Percentiles rank a stretch among this genome's conserved stretches.
These are phyloP conservation scores for Polyodon spathula DNA, from an alignment of 2,113 vertebrate species.

Conservation along the genomic window DNA sequence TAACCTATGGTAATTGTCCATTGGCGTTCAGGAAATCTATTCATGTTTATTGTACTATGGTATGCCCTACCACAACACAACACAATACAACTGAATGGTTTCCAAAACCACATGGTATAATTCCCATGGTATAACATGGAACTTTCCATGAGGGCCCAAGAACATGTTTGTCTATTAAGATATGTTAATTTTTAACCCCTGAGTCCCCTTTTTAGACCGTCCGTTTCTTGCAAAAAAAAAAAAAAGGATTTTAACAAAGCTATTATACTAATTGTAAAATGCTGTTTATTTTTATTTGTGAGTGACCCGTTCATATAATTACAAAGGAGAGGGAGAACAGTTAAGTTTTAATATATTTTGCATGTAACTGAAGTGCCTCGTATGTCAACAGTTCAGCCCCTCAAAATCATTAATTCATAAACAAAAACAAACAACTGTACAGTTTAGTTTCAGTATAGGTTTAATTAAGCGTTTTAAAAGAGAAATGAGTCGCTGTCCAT, in stretches of 20 bases:
- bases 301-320: neutral
- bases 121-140: constrained; percentile 31
- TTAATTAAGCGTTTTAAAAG: too few species aligned
- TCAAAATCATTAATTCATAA: neutral
- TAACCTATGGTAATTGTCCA: constrained; percentile 24
- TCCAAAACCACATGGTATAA: constrained; percentile 30
- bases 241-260: constrained; percentile 10
- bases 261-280: constrained; percentile 9
- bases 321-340: neutral
- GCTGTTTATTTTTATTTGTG: neutral
- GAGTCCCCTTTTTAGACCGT: constrained; percentile 28
- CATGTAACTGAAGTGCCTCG: neutral
- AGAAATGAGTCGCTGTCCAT: too few species aligned
- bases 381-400: neutral
- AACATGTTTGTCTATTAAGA: constrained; percentile 38
- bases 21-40: constrained; percentile 22
- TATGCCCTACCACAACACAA: constrained; percentile 10
- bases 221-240: constrained; percentile 18
- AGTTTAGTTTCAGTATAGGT: too few species aligned
- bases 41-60: constrained; percentile 18
- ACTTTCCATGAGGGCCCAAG: constrained; percentile 34
- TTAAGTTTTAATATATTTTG: constrained; percentile 1
- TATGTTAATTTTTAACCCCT: constrained; percentile 43
- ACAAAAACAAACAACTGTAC: too few species aligned
- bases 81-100: constrained; percentile 27